Evolutionary conservation across 23 tunicate genomes (phyloP).

Genomic region (Oikopleura albicans): DNA sequence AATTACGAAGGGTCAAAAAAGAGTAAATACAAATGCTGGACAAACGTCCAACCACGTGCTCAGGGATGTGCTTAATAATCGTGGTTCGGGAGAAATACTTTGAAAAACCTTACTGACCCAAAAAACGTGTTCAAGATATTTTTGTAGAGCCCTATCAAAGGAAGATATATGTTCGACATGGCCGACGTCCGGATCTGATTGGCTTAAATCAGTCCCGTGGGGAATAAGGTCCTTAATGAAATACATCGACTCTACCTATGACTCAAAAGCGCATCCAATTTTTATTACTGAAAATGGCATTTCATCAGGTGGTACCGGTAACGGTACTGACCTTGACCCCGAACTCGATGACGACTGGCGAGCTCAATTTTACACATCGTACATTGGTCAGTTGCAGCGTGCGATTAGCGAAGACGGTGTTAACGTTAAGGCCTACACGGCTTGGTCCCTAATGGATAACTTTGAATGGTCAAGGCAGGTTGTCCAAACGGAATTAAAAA

Average conservation of each 20-base stretch:
- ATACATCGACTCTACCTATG: not conserved
- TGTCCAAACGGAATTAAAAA: slow-evolving; percentile 36
- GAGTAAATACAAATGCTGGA: too few relatives aligned
- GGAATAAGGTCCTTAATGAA: not conserved
- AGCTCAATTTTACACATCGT: not conserved
- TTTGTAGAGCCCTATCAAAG: too few relatives aligned
- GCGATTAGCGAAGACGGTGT: slow-evolving; percentile 22
- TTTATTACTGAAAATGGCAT: not conserved
- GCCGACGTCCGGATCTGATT: not conserved
- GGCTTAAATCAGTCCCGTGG: not conserved
- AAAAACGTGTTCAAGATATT: too few relatives aligned
- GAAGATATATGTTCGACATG: too few relatives aligned
- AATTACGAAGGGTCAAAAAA: too few relatives aligned
- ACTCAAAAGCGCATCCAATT: not conserved
- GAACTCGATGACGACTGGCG: not conserved
- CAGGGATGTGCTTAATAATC: too few relatives aligned
- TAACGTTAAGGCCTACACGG: slow-evolving; percentile 78
- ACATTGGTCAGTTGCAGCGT: not conserved
- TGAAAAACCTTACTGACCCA: too few relatives aligned
- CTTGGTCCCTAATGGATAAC: slow-evolving; percentile 97
- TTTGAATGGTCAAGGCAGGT: slow-evolving; percentile 96
- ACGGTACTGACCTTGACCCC: too few relatives aligned
- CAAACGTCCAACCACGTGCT: too few relatives aligned
- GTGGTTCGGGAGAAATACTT: too few relatives aligned
- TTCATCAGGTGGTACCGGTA: not conserved